phyloP scores from a whole-genome alignment of 2,888 invertebrate species.

The Emmelina monodactyla region DNA sequence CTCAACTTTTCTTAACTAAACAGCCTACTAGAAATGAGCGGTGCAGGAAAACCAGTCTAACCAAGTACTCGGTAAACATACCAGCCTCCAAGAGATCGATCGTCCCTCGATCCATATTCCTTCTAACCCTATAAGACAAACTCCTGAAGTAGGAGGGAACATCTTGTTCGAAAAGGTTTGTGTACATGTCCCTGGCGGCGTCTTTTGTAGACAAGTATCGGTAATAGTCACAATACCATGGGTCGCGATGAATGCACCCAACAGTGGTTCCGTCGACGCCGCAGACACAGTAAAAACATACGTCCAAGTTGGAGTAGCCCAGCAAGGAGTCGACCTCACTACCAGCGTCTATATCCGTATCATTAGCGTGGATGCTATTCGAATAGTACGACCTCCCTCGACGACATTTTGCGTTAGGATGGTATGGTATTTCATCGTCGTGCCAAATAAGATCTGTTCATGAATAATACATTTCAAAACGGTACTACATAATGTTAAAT shows the following conservation, averaged over 20 bases:
- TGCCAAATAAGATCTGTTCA: conserved; percentile 52
- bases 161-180: conserved; percentile 29
- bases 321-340: conserved; percentile 28
- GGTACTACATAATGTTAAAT: too few species aligned
- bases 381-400: conserved; percentile 43
- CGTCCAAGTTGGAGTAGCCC: conserved; percentile 24
- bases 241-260: conserved; percentile 29
- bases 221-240: conserved; percentile 39
- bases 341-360: conserved; percentile 30
- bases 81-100: neutral
- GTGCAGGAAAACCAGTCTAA: neutral
- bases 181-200: conserved; percentile 26
- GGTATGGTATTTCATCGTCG: conserved; percentile 48
- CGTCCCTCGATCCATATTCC: conserved; percentile 38
- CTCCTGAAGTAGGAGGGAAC: conserved; percentile 38
- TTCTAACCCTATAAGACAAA: conserved; percentile 37
- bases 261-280: conserved; percentile 21
- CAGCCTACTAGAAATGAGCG: neutral
- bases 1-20: conserved; percentile 1
- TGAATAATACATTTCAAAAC: too few species aligned
- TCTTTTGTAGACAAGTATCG: conserved; percentile 22
- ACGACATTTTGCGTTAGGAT: conserved; percentile 28
- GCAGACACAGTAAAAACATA: conserved; percentile 45
- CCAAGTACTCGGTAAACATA: neutral
- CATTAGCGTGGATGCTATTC: conserved; percentile 31